Evolutionary conservation across 30 jellyfish, hydroid and myxozoan genomes (phyloP).

Genomic region (Chrysaora quinquecirrha): DNA sequence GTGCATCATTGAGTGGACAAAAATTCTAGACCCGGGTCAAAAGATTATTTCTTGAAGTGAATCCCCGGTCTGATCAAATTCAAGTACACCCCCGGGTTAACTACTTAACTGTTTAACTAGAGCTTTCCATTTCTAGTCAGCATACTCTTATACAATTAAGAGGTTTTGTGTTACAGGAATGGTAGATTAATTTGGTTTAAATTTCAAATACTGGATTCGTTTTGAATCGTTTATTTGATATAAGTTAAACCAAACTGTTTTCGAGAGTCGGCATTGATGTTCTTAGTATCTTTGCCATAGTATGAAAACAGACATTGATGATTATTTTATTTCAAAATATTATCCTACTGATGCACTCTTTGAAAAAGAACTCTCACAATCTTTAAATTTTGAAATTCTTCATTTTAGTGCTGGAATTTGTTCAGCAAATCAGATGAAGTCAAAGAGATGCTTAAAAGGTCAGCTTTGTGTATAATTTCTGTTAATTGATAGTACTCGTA

Average conservation of each 20-base stretch:
- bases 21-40: no score
- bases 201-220: constrained; percentile 48
- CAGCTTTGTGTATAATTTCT: no score
- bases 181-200: constrained; percentile 31
- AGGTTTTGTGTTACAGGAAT: constrained; percentile 63
- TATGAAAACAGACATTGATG: constrained; percentile 70
- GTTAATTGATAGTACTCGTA: no score
- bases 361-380: no score
- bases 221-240: constrained; percentile 32
- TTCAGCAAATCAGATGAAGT: constrained; percentile 92
- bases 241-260: constrained; percentile 31
- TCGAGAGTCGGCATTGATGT: constrained; percentile 62
- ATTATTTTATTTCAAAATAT: no score
- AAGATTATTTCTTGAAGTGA: no score
- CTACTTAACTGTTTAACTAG: no score
- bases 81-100: no score
- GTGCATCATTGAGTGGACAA: no score
- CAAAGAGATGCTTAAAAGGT: constrained; percentile 92
- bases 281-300: constrained; percentile 43
- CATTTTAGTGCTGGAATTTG: constrained; percentile 91
- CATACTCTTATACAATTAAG: constrained; percentile 28
- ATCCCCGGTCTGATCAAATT: no score
- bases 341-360: no score
- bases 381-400: no score
- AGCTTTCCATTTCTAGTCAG: constrained; percentile 83